phyloP scores from a whole-genome alignment of 64 coral and sea anemone genomes.

The Montipora efflorescens region DNA sequence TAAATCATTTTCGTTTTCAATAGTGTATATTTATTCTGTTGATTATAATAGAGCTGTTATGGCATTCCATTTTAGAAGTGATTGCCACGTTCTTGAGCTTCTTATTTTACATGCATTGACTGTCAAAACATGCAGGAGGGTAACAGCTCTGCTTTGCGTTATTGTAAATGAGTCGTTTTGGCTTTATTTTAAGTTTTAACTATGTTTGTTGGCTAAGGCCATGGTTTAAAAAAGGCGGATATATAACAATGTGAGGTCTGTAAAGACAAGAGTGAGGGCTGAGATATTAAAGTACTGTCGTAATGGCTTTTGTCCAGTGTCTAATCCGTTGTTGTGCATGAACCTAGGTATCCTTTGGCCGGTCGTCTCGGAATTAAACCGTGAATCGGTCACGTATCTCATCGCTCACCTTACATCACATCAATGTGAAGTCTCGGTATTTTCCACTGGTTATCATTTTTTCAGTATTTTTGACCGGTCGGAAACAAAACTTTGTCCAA shows the following conservation, averaged over 20 bases:
- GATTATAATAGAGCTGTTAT: background rate
- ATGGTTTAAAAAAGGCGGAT: background rate
- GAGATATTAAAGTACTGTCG: too few relatives aligned
- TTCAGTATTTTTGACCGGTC: too few relatives aligned
- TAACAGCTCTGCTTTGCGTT: background rate
- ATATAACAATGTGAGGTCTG: background rate
- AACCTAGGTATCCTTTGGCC: too few relatives aligned
- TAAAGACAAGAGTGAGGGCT: background rate
- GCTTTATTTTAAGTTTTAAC: background rate
- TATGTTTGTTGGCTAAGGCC: background rate
- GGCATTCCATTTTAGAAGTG: background rate
- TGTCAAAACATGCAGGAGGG: background rate
- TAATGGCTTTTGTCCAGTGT: too few relatives aligned
- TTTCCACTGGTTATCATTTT: too few relatives aligned
- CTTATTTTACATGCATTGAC: background rate
- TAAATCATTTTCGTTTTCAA: background rate
- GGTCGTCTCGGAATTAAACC: too few relatives aligned
- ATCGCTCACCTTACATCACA: too few relatives aligned
- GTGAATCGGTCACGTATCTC: too few relatives aligned
- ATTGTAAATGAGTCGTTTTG: background rate
- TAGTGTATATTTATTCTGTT: slow-evolving; percentile 22
- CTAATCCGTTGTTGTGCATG: too few relatives aligned
- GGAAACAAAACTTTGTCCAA: too few relatives aligned
- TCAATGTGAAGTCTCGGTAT: too few relatives aligned
- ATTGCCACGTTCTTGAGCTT: background rate